Base-by-base conservation (phyloP, 2,888 invertebrate species). In the Chloroclysta siterata region DNA sequence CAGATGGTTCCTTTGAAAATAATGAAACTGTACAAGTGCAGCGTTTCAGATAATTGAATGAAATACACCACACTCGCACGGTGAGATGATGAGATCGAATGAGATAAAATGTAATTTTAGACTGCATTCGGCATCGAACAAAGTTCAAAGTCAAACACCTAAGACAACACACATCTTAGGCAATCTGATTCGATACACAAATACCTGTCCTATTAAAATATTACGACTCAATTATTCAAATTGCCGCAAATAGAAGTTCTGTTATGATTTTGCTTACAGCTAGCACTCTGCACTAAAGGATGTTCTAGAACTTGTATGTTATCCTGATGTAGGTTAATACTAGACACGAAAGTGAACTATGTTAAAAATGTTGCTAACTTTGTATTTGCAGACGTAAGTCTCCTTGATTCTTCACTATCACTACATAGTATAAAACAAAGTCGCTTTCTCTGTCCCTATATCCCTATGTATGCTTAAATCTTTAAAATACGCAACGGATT, bases 121-220 rank as follows among this genome's bases (percentile, higher is more conserved):
- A 51, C 42, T 42, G 57, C 28, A 50, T 41, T 56, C 17, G 47
- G 57, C 39, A 41, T 42, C 15, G 57, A 51, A n/a, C 57, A 57
- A 57, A 57, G 57, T 50, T 51, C 57, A 57, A 41, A 57, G 57
- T 57, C 57, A 55, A 55, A 46, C 10, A 17, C 44, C 15, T 44
- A 44, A 44, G 17, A 44, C 44, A 15, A 17, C 44, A 17, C 6
- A 46, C 11, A 46, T 11, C 17, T 17, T 8, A 15, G 15, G 42
- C 42, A 44, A 17, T 46, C 46, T 17, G 46, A 44, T 46, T 46
- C 17, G 46, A 46, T 46, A 10, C 11, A 11, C 10, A 17, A 46
- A 46, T 46, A 46, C 11, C 11, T 36, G 36, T 6, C 2, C 7
- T 39, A 39, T 8, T 17, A 17, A 46, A 42, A 42, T n/a, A 42